Evolutionary conservation across 1,140 invertebrate genomes (phyloP).

Genomic region (Theocolax elegans): DNA sequence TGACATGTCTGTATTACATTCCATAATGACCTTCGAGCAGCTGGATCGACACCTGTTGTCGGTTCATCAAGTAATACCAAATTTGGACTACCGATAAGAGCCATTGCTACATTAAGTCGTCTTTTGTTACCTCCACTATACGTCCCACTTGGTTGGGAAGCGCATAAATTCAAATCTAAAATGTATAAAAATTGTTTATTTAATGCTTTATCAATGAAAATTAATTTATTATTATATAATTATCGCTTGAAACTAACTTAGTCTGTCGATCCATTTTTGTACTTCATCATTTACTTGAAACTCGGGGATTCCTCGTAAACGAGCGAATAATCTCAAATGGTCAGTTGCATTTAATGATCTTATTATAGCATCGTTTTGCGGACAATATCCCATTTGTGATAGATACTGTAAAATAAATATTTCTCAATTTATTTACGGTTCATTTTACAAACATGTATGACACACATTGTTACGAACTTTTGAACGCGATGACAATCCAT

Average conservation of each 20-base stretch:
- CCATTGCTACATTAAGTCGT: constrained; percentile 93
- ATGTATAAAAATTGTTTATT: not conserved
- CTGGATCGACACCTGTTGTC: constrained; percentile 85
- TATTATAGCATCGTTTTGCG: constrained; percentile 79
- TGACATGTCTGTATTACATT: constrained; percentile 74
- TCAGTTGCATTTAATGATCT: constrained; percentile 76
- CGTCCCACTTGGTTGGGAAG: constrained; percentile 64
- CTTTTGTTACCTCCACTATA: constrained; percentile 95
- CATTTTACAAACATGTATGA: no score
- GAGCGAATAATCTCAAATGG: constrained; percentile 75
- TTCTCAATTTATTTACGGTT: not conserved
- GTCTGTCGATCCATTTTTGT: constrained; percentile 67
- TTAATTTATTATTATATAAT: no score
- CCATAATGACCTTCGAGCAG: constrained; percentile 84
- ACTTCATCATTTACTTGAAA: constrained; percentile 66
- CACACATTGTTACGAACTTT: no score
- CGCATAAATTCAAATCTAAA: constrained; percentile 60
- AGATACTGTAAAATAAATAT: constrained; percentile 62
- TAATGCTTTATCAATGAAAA: not conserved
- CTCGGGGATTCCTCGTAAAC: constrained; percentile 73
- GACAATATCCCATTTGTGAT: constrained; percentile 75
- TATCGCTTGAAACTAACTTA: constrained; percentile 55
- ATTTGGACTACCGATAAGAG: constrained; percentile 82
- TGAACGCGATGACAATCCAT: no score
- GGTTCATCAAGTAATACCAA: constrained; percentile 82